Evolutionary conservation across 2,888 invertebrate species (phyloP).

Genomic region (Cantharis flavilabris): DNA sequence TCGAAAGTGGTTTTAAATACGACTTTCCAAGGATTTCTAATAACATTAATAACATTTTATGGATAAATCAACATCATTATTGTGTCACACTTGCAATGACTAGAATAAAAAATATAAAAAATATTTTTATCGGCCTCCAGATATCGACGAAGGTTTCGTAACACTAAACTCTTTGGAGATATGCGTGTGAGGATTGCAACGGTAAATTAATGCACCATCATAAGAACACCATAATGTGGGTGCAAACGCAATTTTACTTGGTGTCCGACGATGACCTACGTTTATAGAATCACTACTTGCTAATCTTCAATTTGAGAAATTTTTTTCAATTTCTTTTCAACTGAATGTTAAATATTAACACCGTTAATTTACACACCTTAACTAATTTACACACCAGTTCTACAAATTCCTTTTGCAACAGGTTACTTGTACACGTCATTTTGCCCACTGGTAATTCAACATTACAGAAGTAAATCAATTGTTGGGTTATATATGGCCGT

Average conservation of each 20-base stretch:
- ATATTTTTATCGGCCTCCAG: neutral
- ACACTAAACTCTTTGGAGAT: neutral
- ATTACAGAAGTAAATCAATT: neutral
- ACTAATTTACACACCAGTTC: neutral
- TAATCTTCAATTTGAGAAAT: neutral
- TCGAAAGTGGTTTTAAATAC: conserved; percentile 12
- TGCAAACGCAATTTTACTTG: neutral
- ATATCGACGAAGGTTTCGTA: neutral
- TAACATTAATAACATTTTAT: neutral
- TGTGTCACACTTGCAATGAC: neutral
- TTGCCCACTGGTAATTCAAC: neutral
- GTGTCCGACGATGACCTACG: neutral
- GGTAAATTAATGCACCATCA: neutral
- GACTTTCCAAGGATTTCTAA: neutral
- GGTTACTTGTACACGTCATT: neutral
- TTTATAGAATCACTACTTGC: neutral
- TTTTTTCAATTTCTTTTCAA: neutral
- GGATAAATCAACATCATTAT: neutral
- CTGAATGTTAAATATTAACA: neutral
- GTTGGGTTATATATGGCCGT: neutral
- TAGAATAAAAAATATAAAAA: neutral
- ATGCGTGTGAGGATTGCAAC: neutral
- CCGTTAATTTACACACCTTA: neutral
- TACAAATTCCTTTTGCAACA: neutral
- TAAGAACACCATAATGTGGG: neutral